Percentiles rank a stretch among this genome's conserved stretches.
Conservation (phyloP, 2,797 vertebrate species). For the Tragelaphus oryx region DNA sequence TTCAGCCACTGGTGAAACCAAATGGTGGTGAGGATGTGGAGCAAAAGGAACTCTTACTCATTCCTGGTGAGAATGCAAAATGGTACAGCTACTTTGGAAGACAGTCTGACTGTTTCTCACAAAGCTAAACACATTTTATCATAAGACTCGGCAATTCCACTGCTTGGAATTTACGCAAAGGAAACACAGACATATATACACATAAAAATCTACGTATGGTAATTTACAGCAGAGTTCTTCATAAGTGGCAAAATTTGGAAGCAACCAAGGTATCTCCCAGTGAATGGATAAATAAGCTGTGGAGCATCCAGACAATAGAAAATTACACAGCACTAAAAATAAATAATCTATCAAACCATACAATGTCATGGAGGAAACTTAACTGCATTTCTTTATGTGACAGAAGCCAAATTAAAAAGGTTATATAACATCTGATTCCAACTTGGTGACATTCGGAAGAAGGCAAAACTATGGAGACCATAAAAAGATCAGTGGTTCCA, state of each 20-base stretch:
- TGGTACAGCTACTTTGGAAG: background rate
- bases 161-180: background rate
- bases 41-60: background rate
- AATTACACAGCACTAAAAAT: background rate
- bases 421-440: background rate
- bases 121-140: background rate
- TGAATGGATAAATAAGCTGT: background rate
- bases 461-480: background rate
- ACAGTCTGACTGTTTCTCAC: background rate
- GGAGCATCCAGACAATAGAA: background rate
- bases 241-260: background rate
- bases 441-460: background rate
- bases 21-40: background rate
- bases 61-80: background rate
- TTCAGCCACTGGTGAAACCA: background rate
- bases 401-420: background rate
- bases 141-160: background rate
- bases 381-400: background rate
- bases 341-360: background rate
- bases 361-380: background rate
- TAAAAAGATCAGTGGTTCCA: background rate
- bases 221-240: background rate
- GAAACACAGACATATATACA: background rate
- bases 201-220: background rate
- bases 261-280: background rate